Base-by-base conservation (phyloP, 2,888 invertebrate genomes). In the Monochamus alternatus region DNA sequence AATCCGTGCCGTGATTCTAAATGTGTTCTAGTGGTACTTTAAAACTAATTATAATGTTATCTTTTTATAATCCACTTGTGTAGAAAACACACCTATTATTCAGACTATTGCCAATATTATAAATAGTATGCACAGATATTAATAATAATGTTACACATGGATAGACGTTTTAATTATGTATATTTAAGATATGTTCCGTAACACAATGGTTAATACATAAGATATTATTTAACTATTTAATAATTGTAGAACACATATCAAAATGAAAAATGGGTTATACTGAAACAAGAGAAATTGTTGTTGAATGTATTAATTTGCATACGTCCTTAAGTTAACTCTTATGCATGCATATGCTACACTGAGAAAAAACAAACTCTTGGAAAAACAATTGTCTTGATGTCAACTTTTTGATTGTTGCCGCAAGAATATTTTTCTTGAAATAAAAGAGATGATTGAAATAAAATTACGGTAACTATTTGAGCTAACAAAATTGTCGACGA, bases 1-100 rank as follows among this genome's bases (percentile, higher is more conserved):
- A 66, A 66, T 66, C 66, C n/a, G 43, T 30, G 68, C 58, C 12
- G 43, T 12, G 68, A 10, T 32, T 32, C 38, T 38, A 38, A 38
- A 38, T 38, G 38, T 38, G 38, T 38, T 38, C 38, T 38, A 38
- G 7, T 7, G 7, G 4, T 60, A 32, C 31, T 32, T 32, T 60
- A 60, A 60, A 38, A 38, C 10, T 5, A 60, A 32, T 14, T 22
- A 58, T n/a, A 58, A 7, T 22, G n/a, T n/a, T 58, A 58, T 14
- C 14, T 58, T 58, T 14, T 12, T 47, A 12, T 47, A 47, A 12
- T 47, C 47, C 12, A 47, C 9, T 47, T 47, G 12, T 12, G 2
- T 7, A 47, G 10, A 47, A 12, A 47, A 47, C 47, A 47, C 47
- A 47, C 47, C 47, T 47, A 47, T 47, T 47, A 47, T 47, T 47